Conservation (phyloP, 2,888 invertebrate species). For the Cyaniris semiargus region DNA sequence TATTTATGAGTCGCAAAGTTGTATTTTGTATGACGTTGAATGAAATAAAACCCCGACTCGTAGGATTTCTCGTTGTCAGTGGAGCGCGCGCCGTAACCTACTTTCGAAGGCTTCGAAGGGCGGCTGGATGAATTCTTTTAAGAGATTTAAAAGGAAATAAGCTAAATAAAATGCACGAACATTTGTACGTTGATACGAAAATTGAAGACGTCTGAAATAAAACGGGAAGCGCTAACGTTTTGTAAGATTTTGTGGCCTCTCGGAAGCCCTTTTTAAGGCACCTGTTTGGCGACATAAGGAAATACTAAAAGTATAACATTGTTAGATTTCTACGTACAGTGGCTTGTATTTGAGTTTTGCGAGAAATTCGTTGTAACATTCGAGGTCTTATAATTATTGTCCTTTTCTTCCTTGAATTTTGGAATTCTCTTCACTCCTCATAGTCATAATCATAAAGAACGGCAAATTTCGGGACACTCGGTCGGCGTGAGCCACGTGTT, state of each 20-base stretch:
- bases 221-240: background rate
- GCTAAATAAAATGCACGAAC: slow-evolving; percentile 27
- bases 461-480: background rate
- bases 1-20: slow-evolving; percentile 14
- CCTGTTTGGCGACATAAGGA: background rate
- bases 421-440: background rate
- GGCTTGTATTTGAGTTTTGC: too few relatives aligned
- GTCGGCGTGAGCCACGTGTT: background rate
- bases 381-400: background rate
- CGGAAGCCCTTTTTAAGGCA: background rate
- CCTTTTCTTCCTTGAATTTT: background rate
- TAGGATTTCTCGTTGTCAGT: slow-evolving; percentile 30
- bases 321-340: too few relatives aligned
- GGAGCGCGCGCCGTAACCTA: slow-evolving; percentile 28
- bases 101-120: slow-evolving; percentile 28
- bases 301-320: too few relatives aligned
- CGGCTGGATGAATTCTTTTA: slow-evolving; percentile 27
- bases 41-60: slow-evolving; percentile 18
- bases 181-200: slow-evolving; percentile 6
- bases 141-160: slow-evolving; percentile 28
- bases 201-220: slow-evolving; percentile 21
- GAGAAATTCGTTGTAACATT: background rate
- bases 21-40: slow-evolving; percentile 28
- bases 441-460: background rate
- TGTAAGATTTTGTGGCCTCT: background rate